Evolutionary conservation across 2,797 vertebrate species (phyloP), one percentile per base, ranked within the genome.

Genomic region (Hemitrygon akajei): DNA sequence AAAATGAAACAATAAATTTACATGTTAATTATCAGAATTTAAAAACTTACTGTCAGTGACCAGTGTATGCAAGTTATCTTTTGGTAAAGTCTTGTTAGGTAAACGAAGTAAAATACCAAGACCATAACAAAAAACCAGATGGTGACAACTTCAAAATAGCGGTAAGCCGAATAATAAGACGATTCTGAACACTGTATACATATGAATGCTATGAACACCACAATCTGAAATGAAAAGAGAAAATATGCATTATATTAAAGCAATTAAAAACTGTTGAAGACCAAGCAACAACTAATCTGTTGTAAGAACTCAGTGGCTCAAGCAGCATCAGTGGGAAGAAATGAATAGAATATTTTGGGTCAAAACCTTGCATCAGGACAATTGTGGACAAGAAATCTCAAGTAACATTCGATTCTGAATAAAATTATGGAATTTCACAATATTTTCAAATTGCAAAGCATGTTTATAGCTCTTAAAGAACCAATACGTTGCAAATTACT

Each of bases 11-110:
- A 37, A 7, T 71, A 76, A 47, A 58, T 75, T 30, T 34, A 76
- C 47, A 47, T 7, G 11, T 30, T 10, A 71, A 71, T 93, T 93
- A 76, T 7, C 22, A 47, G 16, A 93, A 76, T 11, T 30, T 30
- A 30, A 82, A n/a, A 30, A 94, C 97, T 97, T 97, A 99, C 98
- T 93, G 97, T 97, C 93, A 99, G 96, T 0, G 98, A 97, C 98
- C 98, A 99, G 96, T 98, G 98, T 95, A 99, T 98, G 22, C 98
- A 99, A 37, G 96, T 97, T 94, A 99, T 97, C 95, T 95, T 96
- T 0, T 94, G 94, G 97, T 99, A 97, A 95, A 98, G 95, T 94
- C 97, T 95, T 96, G 98, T 97, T 93, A 99, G 95, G 94, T 98
- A 96, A 96, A 98, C 96, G 94, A 98, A 93, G 95, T 98, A 97